Evolutionary conservation across 2,888 invertebrate species (phyloP).

Genomic region (Odontocerum albicorne): DNA sequence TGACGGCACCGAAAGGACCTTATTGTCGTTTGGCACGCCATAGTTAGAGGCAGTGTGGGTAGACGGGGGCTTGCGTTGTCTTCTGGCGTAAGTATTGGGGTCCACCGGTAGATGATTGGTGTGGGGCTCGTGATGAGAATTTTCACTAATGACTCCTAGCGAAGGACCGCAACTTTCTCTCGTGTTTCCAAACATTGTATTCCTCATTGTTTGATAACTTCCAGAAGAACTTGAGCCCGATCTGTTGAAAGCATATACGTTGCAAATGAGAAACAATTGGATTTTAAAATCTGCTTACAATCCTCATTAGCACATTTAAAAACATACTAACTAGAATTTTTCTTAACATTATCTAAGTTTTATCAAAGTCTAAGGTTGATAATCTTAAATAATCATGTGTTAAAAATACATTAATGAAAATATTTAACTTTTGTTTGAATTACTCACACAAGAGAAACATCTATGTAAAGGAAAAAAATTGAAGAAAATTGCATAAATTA

Average conservation of each 20-base stretch:
- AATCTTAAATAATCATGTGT: no score
- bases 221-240: slow-evolving; percentile 35
- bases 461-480: no score
- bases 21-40: slow-evolving; percentile 13
- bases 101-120: slow-evolving; percentile 13
- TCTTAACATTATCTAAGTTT: no score
- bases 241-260: slow-evolving; percentile 29
- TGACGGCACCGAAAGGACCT: slow-evolving; percentile 1
- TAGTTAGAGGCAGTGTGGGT: slow-evolving; percentile 4
- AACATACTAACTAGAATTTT: no score
- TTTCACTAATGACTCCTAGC: slow-evolving; percentile 29
- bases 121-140: slow-evolving; percentile 9
- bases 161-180: slow-evolving; percentile 31
- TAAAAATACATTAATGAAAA: no score
- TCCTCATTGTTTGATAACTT: slow-evolving; percentile 32
- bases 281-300: no score
- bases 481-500: no score
- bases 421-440: no score
- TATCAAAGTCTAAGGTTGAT: no score
- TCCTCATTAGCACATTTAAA: no score
- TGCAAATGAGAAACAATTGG: slow-evolving; percentile 1
- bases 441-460: no score
- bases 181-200: slow-evolving; percentile 31
- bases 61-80: slow-evolving; percentile 3
- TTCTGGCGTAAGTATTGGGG: slow-evolving; percentile 8